Percentiles rank a stretch among this genome's conserved stretches.
phyloP scores from a whole-genome alignment of 2,888 invertebrate species.

The Pegoplata infirma region DNA sequence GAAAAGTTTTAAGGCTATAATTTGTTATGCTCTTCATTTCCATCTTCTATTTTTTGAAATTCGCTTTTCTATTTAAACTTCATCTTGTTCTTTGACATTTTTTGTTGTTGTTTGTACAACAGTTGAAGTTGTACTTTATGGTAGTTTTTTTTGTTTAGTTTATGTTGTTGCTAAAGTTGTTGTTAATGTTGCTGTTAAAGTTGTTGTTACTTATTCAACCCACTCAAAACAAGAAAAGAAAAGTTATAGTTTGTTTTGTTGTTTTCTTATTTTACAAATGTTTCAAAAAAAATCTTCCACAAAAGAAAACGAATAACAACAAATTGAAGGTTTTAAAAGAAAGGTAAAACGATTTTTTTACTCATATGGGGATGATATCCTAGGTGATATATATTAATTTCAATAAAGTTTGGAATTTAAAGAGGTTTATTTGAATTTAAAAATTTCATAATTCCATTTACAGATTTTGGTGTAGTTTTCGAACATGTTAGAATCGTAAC shows the following conservation, averaged over 20 bases:
- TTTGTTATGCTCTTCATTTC: slow-evolving; percentile 43
- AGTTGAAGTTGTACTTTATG: slow-evolving; percentile 57
- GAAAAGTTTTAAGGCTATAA: slow-evolving; percentile 51
- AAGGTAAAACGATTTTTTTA: too few relatives aligned
- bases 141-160: slow-evolving; percentile 41
- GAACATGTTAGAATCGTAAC: too few relatives aligned
- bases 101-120: slow-evolving; percentile 28
- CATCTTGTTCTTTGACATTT: slow-evolving; percentile 56
- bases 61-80: slow-evolving; percentile 52
- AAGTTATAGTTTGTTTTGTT: not conserved
- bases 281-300: not conserved
- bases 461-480: too few relatives aligned
- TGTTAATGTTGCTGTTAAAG: not conserved
- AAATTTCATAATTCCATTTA: too few relatives aligned
- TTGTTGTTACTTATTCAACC: slow-evolving; percentile 22
- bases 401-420: too few relatives aligned
- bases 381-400: too few relatives aligned
- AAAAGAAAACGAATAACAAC: not conserved
- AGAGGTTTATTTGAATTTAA: too few relatives aligned
- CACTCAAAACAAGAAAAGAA: slow-evolving; percentile 12
- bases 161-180: slow-evolving; percentile 9
- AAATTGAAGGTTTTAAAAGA: not conserved
- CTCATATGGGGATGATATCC: too few relatives aligned
- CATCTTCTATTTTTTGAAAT: slow-evolving; percentile 32
- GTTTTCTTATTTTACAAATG: not conserved